Percentiles rank a stretch among this genome's conserved stretches.
These are phyloP conservation scores for Patella caerulea DNA, from an alignment of 2,888 invertebrate species.

Conservation along the genomic window DNA sequence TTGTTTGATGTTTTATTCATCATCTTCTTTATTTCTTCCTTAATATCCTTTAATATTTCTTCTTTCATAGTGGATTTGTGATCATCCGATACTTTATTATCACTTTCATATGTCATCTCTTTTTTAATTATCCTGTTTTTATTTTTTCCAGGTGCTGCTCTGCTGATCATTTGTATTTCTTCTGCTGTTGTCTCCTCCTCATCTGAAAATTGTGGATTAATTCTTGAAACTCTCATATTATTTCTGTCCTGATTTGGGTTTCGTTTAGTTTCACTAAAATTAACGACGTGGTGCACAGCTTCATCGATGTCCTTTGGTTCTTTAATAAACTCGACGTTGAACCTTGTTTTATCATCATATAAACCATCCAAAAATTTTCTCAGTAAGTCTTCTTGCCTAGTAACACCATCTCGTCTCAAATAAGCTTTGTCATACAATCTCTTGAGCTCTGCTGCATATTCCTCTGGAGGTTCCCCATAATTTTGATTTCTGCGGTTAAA, in stretches of 20 bases:
- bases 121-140: conserved; percentile 9
- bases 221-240: background rate
- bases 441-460: background rate
- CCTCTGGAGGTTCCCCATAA: conserved; percentile 2
- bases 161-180: background rate
- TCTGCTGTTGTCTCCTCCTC: background rate
- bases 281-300: conserved; percentile 21
- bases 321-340: conserved; percentile 13
- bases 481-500: conserved; percentile 30
- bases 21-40: background rate
- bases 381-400: conserved; percentile 33
- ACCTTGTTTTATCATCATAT: conserved; percentile 27
- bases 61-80: background rate
- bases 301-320: conserved; percentile 27
- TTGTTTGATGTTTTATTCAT: conserved; percentile 4
- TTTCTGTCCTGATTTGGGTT: background rate
- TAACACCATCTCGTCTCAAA: conserved; percentile 31
- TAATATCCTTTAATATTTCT: background rate
- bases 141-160: too few relatives aligned
- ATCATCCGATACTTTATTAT: background rate
- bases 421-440: conserved; percentile 18
- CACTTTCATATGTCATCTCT: background rate
- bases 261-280: conserved; percentile 25
- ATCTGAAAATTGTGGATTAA: background rate
- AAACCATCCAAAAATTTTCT: conserved; percentile 32